These are phyloP conservation scores for Ovis canadensis DNA, from an alignment of 2,113 vertebrate species.

Conservation along the genomic window DNA sequence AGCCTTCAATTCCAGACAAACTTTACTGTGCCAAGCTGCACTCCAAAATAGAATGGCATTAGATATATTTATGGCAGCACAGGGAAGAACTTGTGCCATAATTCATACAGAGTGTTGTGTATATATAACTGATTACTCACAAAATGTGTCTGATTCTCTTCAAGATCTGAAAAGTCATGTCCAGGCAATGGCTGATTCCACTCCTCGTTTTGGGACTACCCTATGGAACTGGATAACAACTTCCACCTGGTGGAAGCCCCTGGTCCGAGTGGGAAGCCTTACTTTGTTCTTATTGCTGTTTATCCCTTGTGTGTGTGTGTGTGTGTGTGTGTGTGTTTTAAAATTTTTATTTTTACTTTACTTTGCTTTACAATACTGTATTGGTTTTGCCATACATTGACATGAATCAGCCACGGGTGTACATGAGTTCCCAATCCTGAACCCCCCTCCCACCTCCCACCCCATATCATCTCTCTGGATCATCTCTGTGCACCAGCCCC, in stretches of 20 bases:
- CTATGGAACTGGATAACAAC: not conserved
- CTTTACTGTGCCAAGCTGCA: not conserved
- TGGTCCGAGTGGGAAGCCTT: not conserved
- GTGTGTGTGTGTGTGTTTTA: too few relatives aligned
- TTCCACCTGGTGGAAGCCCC: not conserved
- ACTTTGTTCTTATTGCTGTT: not conserved
- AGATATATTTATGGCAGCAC: not conserved
- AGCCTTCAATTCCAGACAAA: not conserved
- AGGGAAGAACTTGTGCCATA: fast-evolving
- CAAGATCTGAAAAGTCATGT: not conserved
- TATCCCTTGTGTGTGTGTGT: not conserved
- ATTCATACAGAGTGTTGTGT: not conserved
- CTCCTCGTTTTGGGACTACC: not conserved
- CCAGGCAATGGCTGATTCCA: not conserved
- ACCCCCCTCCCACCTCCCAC: too few relatives aligned
- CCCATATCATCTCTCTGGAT: too few relatives aligned
- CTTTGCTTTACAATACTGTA: too few relatives aligned
- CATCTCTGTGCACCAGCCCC: too few relatives aligned
- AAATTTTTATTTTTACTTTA: too few relatives aligned
- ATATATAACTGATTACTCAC: not conserved
- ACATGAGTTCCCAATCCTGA: too few relatives aligned
- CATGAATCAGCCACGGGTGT: too few relatives aligned
- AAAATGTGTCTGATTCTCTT: not conserved
- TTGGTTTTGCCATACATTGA: too few relatives aligned
- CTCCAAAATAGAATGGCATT: not conserved